Evolutionary conservation across 2,888 invertebrate genomes (phyloP).

Genomic region (Glaucopsyche alexis): DNA sequence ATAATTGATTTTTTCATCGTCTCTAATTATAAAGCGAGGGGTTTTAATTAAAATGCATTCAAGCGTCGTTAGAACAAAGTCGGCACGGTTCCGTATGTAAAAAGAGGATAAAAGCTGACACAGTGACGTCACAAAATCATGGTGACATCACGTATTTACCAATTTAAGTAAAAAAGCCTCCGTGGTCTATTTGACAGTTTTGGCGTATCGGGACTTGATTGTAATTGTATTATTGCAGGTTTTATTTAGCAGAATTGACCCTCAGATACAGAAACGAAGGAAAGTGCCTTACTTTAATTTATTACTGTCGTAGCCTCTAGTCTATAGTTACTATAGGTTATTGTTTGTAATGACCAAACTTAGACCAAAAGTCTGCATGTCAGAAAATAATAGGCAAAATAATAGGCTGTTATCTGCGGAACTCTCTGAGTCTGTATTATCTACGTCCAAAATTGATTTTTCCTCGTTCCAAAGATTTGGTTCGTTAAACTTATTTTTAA

Average conservation of each 20-base stretch:
- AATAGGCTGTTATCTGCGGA: not conserved
- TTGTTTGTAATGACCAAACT: too few species aligned
- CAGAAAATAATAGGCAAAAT: not conserved
- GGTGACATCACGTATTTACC: not conserved
- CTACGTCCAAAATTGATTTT: constrained; percentile 52
- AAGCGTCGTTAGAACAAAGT: not conserved
- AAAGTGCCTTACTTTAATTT: too few species aligned
- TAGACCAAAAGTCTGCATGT: too few species aligned
- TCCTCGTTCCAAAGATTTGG: constrained; percentile 53
- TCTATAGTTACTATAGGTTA: too few species aligned
- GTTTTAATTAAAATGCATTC: constrained; percentile 15
- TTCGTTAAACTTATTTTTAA: constrained; percentile 72
- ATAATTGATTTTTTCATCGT: constrained; percentile 6
- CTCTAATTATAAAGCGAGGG: constrained; percentile 10
- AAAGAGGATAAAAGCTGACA: not conserved
- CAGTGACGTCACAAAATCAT: not conserved
- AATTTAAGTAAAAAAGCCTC: too few species aligned
- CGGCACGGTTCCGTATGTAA: not conserved
- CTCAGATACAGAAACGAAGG: too few species aligned
- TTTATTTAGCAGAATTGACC: too few species aligned
- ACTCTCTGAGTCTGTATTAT: constrained; percentile 1
- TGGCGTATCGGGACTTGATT: too few species aligned
- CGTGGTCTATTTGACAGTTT: too few species aligned
- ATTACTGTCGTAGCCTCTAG: too few species aligned
- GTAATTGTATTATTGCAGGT: too few species aligned